These are phyloP conservation scores for Labroides dimidiatus DNA, from an alignment of 2,797 vertebrate species.

Conservation along the genomic window DNA sequence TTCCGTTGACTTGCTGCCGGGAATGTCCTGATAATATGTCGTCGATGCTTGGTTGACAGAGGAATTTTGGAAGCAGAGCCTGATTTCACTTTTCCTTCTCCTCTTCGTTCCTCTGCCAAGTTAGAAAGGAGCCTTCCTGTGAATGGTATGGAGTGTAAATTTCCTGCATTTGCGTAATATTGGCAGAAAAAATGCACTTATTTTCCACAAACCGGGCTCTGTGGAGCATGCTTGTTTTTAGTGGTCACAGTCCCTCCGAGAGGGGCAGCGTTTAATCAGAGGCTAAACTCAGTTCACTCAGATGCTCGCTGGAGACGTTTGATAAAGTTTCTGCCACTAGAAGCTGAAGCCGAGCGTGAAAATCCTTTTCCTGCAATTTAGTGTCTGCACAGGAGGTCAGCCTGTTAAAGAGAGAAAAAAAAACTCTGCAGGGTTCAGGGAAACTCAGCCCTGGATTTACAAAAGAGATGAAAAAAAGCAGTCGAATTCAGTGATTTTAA, in stretches of 20 bases:
- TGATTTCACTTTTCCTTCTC: slow-evolving; percentile 34
- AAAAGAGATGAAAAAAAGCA: slow-evolving; percentile 34
- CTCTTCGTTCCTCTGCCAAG: slow-evolving; percentile 31
- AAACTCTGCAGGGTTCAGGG: slow-evolving; percentile 36
- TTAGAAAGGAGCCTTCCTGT: slow-evolving; percentile 25
- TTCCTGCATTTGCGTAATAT: slow-evolving; percentile 35
- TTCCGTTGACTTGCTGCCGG: slow-evolving; percentile 32
- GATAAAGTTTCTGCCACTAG: slow-evolving; percentile 76
- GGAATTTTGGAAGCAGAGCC: slow-evolving; percentile 42
- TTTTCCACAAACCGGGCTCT: slow-evolving; percentile 55
- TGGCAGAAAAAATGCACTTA: slow-evolving; percentile 44
- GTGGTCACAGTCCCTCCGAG: slow-evolving; percentile 40
- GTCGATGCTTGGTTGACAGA: slow-evolving; percentile 44
- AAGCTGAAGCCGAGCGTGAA: slow-evolving; percentile 74
- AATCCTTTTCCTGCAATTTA: slow-evolving; percentile 82
- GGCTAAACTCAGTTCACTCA: slow-evolving; percentile 49
- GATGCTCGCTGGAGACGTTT: slow-evolving; percentile 66
- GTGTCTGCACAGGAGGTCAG: slow-evolving; percentile 68
- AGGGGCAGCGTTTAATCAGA: slow-evolving; percentile 65
- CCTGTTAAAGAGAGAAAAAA: slow-evolving; percentile 23
- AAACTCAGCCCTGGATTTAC: slow-evolving; percentile 41
- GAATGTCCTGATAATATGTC: slow-evolving; percentile 57
- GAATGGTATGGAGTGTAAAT: slow-evolving; percentile 39
- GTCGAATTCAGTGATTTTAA: slow-evolving; percentile 33
- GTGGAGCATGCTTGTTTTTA: slow-evolving; percentile 31